Evolutionary conservation across 2,888 invertebrate genomes (phyloP), one percentile per base, ranked within the genome.

Genomic region (Synanthedon andrenaeformis): DNA sequence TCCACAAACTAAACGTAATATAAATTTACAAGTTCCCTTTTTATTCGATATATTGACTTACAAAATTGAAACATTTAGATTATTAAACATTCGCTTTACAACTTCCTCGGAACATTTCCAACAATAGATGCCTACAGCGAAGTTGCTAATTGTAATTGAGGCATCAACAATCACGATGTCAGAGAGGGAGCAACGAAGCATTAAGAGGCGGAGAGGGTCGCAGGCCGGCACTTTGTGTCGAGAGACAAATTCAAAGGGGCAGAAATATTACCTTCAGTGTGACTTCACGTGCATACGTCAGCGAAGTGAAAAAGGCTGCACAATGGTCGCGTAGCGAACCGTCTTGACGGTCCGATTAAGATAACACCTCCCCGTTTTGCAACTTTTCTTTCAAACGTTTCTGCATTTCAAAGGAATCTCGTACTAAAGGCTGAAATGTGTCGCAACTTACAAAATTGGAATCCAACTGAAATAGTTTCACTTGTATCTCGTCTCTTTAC

Each of bases 321-420:
- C 81, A 82, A 79, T 77, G 58, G 69, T 56, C 60, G 66, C 56
- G 66, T 67, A 68, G 67, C 65, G 63, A 57, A 54, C 52, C 68
- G 67, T 67, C 71, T 72, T 74, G 72, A 69, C 74, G 65, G 61
- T 66, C 66, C 79, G 80, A 81, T 82, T 79, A 78, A 81, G 79
- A 80, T 79, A 80, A 82, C 78, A 69, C 75, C 69, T 70, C 61
- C 23, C 62, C 67, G 67, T 69, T 70, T 70, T 69, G 45, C 45
- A 45, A 45, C 13, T 45, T 45, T 45, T 12, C 45, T 70, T 69
- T 64, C 67, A 64, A 68, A 67, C 61, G 66, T 62, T 59, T 65
- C 64, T 69, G 14, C n/a, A 13, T 45, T 66, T 62, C 66, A 60
- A 67, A 69, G 69, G 64, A 59, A 60, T 68, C 66, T 74, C 69